phyloP scores from a whole-genome alignment of 2,888 invertebrate genomes.

The Idaea aversata region DNA sequence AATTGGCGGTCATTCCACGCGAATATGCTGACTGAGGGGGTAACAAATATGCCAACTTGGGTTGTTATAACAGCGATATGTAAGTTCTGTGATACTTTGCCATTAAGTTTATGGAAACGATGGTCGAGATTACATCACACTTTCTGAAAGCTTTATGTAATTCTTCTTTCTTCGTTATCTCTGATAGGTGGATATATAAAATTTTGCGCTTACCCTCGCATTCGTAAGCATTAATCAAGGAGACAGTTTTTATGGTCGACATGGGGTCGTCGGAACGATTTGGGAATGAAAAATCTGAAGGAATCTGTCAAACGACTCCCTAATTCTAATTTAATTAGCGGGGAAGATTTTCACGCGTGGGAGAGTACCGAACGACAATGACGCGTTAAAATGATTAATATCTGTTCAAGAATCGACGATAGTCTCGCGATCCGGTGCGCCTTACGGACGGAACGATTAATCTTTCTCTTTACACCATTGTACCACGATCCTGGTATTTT shows the following conservation, averaged over 20 bases:
- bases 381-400: constrained; percentile 79
- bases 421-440: constrained; percentile 43
- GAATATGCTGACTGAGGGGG: constrained; percentile 79
- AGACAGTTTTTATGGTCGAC: constrained; percentile 59
- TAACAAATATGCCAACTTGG: constrained; percentile 80
- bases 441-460: constrained; percentile 68
- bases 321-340: constrained; percentile 78
- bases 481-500: constrained; percentile 71
- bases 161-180: constrained; percentile 63
- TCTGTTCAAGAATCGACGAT: constrained; percentile 56
- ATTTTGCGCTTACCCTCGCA: constrained; percentile 41
- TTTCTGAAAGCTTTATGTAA: constrained; percentile 77
- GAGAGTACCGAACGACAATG: constrained; percentile 68
- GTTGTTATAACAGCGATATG: constrained; percentile 80
- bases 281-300: constrained; percentile 60
- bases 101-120: constrained; percentile 80
- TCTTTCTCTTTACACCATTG: constrained; percentile 77
- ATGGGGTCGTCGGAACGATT: constrained; percentile 40
- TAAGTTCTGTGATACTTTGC: constrained; percentile 79
- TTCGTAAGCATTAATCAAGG: constrained; percentile 59
- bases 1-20: constrained; percentile 80
- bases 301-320: constrained; percentile 71
- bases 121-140: constrained; percentile 76
- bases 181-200: constrained; percentile 47
- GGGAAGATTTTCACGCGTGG: constrained; percentile 66